Conservation (phyloP, 2,888 invertebrate genomes). For the Apantesis nais region DNA sequence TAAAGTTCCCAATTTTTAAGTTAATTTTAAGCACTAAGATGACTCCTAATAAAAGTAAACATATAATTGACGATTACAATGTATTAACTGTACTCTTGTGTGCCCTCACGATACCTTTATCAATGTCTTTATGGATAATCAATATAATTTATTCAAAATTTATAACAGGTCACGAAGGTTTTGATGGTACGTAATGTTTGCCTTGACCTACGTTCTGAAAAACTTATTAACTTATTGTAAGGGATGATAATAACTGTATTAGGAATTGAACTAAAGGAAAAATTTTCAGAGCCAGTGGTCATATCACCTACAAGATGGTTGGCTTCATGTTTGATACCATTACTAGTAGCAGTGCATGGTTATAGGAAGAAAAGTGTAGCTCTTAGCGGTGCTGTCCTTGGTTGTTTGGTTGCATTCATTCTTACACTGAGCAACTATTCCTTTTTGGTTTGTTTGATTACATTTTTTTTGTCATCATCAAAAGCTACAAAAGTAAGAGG, state of each 20-base stretch:
- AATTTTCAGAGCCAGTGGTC: conserved; percentile 79
- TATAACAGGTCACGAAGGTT: conserved; percentile 76
- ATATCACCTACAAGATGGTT: conserved; percentile 89
- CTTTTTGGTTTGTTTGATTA: conserved; percentile 89
- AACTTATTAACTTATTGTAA: neutral
- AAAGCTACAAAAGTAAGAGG: conserved; percentile 92
- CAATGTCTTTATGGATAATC: conserved; percentile 90
- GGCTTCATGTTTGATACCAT: conserved; percentile 87
- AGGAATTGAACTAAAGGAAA: neutral
- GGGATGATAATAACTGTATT: neutral
- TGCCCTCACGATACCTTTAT: conserved; percentile 90
- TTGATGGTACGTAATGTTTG: conserved; percentile 77
- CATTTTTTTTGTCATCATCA: conserved; percentile 93
- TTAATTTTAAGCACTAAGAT: conserved; percentile 26
- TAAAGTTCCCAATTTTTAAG: neutral
- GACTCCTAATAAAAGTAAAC: conserved; percentile 42
- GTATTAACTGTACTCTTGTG: conserved; percentile 87
- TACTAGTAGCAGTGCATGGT: conserved; percentile 88
- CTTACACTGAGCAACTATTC: conserved; percentile 92
- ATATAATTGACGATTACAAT: conserved; percentile 62
- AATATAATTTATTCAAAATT: conserved; percentile 89
- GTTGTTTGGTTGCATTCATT: conserved; percentile 90
- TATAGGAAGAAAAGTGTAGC: conserved; percentile 89
- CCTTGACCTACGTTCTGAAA: neutral
- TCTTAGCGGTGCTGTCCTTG: conserved; percentile 89